A percentile compares a stretch with the other conserved stretches of the same genome.
Conservation (phyloP, 2,113 vertebrate genomes). For the Platycercus adscitus region DNA sequence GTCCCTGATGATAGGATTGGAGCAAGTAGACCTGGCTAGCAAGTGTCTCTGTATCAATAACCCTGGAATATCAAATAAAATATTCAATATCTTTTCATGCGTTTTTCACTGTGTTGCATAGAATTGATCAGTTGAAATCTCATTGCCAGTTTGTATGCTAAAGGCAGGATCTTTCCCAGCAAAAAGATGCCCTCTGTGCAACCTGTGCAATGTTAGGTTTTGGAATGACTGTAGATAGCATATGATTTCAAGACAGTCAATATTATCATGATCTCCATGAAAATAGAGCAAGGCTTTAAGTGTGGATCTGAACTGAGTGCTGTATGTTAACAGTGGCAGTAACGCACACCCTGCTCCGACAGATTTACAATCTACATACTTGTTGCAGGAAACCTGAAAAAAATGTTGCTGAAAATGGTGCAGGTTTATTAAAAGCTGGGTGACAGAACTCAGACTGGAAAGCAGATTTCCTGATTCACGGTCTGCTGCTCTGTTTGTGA, state of each 20-base stretch:
- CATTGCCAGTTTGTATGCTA: neutral
- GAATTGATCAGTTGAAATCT: neutral
- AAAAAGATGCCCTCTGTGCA: neutral
- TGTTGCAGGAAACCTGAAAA: neutral
- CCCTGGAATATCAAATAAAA: neutral
- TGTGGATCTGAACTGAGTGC: too few relatives aligned
- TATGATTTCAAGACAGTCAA: neutral
- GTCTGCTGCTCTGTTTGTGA: neutral
- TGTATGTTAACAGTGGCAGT: too few relatives aligned
- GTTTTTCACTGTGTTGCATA: neutral
- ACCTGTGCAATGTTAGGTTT: neutral
- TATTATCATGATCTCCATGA: neutral
- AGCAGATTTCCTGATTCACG: neutral
- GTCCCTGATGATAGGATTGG: too few relatives aligned
- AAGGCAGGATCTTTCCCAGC: neutral
- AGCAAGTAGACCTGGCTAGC: neutral
- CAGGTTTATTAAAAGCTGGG: neutral
- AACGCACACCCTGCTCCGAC: neutral
- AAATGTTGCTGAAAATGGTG: neutral
- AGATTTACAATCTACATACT: too few relatives aligned
- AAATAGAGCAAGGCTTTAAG: neutral
- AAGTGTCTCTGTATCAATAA: neutral
- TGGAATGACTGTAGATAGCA: fast-evolving
- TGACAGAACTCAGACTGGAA: neutral
- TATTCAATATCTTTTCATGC: neutral